These are phyloP conservation scores for Sinocyclocheilus anophthalmus DNA, from an alignment of 2,113 vertebrate species.

Conservation along the genomic window DNA sequence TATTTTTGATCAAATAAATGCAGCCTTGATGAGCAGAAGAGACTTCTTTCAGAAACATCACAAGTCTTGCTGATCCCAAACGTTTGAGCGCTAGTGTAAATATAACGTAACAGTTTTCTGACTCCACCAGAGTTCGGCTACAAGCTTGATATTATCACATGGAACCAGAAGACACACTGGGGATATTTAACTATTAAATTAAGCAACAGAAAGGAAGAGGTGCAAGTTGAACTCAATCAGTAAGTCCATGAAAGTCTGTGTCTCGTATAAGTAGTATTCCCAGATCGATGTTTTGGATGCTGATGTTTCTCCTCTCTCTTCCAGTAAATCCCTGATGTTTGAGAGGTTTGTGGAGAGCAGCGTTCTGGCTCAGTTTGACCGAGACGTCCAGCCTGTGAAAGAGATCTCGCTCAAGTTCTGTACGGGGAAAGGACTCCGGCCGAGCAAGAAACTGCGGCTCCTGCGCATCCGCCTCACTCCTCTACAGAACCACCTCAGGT, in stretches of 20 bases:
- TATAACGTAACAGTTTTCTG: not conserved
- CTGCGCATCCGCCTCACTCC: slow-evolving; percentile 80
- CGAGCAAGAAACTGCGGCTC: slow-evolving; percentile 83
- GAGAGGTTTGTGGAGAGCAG: slow-evolving; percentile 75
- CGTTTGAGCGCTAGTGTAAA: no score
- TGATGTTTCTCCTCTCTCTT: not conserved
- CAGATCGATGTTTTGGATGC: not conserved
- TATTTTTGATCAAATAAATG: no score
- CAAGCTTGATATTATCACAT: slow-evolving; percentile 82
- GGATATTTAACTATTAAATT: slow-evolving; percentile 83
- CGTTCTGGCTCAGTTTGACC: slow-evolving; percentile 83
- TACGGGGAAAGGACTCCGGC: slow-evolving; percentile 72
- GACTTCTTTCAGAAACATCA: no score
- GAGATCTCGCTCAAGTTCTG: slow-evolving; percentile 83
- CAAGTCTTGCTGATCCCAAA: no score
- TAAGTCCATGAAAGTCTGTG: slow-evolving; percentile 41
- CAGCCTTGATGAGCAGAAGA: no score
- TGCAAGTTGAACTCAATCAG: slow-evolving; percentile 71
- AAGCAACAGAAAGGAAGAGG: slow-evolving; percentile 64
- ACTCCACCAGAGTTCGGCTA: slow-evolving; percentile 80
- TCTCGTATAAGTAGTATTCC: not conserved
- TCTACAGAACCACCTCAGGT: slow-evolving; percentile 70
- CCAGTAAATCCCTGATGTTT: slow-evolving; percentile 80
- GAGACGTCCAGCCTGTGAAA: slow-evolving; percentile 74
- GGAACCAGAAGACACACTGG: slow-evolving; percentile 80